These are phyloP conservation scores for Barypeithes pellucidus DNA, from an alignment of 2,888 invertebrate genomes.

Conservation along the genomic window DNA sequence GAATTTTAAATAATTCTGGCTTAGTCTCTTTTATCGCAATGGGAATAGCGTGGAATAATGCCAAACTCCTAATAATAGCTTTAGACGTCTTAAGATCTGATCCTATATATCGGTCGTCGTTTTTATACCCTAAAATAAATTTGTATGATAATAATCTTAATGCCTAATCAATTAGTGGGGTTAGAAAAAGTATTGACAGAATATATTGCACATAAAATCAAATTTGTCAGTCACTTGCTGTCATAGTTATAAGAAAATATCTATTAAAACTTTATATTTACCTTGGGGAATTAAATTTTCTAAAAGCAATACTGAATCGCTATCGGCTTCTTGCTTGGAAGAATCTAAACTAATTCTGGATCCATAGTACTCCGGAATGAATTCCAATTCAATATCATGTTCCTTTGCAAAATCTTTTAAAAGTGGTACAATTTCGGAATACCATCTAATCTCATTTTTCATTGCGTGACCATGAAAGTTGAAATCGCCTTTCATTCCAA, in stretches of 20 bases:
- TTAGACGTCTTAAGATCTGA: slow-evolving; percentile 45
- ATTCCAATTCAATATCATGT: not conserved
- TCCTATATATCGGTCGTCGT: slow-evolving; percentile 38
- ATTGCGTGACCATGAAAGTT: not conserved
- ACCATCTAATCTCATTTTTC: slow-evolving; percentile 2
- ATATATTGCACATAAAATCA: no score
- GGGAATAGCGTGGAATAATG: slow-evolving; percentile 43
- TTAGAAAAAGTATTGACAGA: no score
- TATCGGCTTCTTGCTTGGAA: not conserved
- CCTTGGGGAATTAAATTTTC: slow-evolving; percentile 28
- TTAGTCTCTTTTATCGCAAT: slow-evolving; percentile 44
- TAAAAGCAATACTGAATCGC: slow-evolving; percentile 1
- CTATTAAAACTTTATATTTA: not conserved
- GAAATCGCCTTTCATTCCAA: not conserved
- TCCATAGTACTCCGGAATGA: slow-evolving; percentile 1
- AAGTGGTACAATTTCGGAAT: not conserved
- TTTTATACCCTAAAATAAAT: slow-evolving; percentile 40
- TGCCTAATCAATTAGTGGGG: not conserved
- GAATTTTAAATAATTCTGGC: slow-evolving; percentile 26
- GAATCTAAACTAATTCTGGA: slow-evolving; percentile 17
- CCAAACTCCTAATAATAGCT: slow-evolving; percentile 31
- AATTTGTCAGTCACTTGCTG: no score
- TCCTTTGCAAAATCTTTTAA: not conserved
- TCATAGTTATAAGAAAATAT: not conserved
- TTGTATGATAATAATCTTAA: not conserved